Evolutionary conservation across 2,797 vertebrate genomes (phyloP), one percentile per base, ranked within the genome.

Genomic region (Serranus cabrilla): DNA sequence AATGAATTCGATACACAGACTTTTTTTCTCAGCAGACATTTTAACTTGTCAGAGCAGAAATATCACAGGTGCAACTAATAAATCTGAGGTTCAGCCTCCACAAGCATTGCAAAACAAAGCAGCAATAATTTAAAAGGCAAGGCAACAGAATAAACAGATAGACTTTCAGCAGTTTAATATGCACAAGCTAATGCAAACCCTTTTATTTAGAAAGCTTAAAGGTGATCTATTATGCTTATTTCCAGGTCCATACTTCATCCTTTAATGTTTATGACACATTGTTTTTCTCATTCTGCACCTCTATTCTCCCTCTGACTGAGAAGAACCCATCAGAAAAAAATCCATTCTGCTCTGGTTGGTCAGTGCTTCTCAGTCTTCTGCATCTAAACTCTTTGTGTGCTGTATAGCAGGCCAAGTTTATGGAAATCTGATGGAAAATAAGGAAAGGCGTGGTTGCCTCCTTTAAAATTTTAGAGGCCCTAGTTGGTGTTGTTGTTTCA

Each of bases 41-140:
- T 68, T 63, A 13, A 77, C 21, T 55, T 51, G 34, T 64, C n/a
- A 4, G 16, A 11, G 70, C 61, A 50, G 37, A 20, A 40, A 54
- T 66, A 70, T 61, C 23, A 2, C 42, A 54, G 12, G 13, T 61
- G 54, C 17, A 51, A 21, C 54, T 65, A 47, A 49, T 40, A 27
- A n/a, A 17, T 34, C 23, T 1, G 0, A 21, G 46, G 5, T 37
- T 68, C 14, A 13, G 17, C 43, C 60, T 64, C 14, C n/a, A 18
- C 23, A n/a, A 17, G 20, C 47, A 43, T 25, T 42, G 2, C 14
- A 45, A 7, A 14, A 5, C n/a, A 42, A 69, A 45, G 66, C 34
- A 50, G 20, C 25, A 56, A 11, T 64, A 17, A 57, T 45, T 45
- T 7, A 34, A 34, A 34, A 34, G 34, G 43, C 2, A 11, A 40